phyloP scores from a whole-genome alignment of 1,140 invertebrate species.

The Drusus annulatus region DNA sequence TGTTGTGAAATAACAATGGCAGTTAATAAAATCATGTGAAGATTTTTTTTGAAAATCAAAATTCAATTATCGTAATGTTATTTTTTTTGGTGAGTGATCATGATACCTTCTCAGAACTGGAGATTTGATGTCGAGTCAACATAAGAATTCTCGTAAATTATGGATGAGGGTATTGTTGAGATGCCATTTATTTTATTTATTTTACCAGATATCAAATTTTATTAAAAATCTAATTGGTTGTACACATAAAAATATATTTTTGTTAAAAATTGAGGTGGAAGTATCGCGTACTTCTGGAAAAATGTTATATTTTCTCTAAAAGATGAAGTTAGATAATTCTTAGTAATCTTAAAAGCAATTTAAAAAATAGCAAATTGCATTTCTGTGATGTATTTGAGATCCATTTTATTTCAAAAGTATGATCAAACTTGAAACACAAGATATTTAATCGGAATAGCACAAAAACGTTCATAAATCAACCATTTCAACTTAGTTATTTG shows the following conservation, averaged over 20 bases:
- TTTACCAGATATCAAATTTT: slow-evolving; percentile 20
- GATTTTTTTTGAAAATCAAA: too few species aligned
- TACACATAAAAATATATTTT: slow-evolving; percentile 40
- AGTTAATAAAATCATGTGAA: slow-evolving; percentile 9
- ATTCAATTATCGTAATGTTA: slow-evolving; percentile 7
- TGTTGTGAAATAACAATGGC: background rate
- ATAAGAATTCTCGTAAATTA: slow-evolving; percentile 15
- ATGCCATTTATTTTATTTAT: slow-evolving; percentile 31
- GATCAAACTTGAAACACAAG: background rate
- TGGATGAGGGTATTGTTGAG: background rate
- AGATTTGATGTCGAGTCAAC: slow-evolving; percentile 3
- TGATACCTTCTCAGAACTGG: background rate
- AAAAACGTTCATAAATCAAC: background rate
- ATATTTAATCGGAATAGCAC: background rate
- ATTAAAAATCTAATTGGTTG: slow-evolving; percentile 24
- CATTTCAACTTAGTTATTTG: background rate
- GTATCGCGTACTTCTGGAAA: slow-evolving; percentile 11
- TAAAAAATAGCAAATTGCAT: background rate
- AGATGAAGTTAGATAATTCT: slow-evolving; percentile 30
- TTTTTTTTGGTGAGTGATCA: slow-evolving; percentile 17
- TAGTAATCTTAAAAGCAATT: slow-evolving; percentile 7
- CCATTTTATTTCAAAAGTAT: background rate
- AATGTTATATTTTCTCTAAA: slow-evolving; percentile 40
- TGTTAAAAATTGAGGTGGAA: slow-evolving; percentile 42
- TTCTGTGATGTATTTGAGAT: slow-evolving; percentile 25